Evolutionary conservation across 2,113 vertebrate genomes (phyloP), one percentile per base, ranked within the genome.

Genomic region (Aplodontia rufa): DNA sequence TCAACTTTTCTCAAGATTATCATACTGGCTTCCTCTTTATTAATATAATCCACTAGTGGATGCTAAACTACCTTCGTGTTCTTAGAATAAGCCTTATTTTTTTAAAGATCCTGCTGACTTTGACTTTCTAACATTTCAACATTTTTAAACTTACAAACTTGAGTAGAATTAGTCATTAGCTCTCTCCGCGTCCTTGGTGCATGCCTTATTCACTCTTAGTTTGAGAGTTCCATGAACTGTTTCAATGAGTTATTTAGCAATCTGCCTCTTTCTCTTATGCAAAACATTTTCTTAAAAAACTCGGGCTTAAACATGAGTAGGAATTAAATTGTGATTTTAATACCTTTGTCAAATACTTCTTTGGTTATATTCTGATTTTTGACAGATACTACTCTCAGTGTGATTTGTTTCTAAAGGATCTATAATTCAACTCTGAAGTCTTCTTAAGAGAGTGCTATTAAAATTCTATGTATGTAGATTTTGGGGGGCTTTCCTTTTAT

Each of bases 1-100:
- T 49, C n/a, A 87, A 64, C 81, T 94, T 66, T 78, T 94, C 60
- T 95, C n/a, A 60, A 53, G 30, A 85, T 53, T 37, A 84, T 88
- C 55, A 58, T 0, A 85, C 16, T 17, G 17, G 28, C 3, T 85
- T 96, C 78, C 17, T 71, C 58, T 90, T 92, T 87, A 69, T 68
- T 92, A 62, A 87, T 40, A 49, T 68, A 81, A 69, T 86, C 74
- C 79, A 53, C 45, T 53, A 71, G 49, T 12, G 75, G 45, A 92
- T 80, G 74, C 76, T 87, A 90, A 95, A 92, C 16, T 51, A 81
- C 53, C 42, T 6, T 71, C 20, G 20, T 47, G 20, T 89, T 89
- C 55, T 92, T 49, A 80, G 42, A 64, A 64, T 83, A 93, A 90
- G 72, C 7, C 28, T 26, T 80, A 2, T 87, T 84, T 87, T 84